phyloP scores from a whole-genome alignment of 2,888 invertebrate genomes.

The Blastobasis adustella region DNA sequence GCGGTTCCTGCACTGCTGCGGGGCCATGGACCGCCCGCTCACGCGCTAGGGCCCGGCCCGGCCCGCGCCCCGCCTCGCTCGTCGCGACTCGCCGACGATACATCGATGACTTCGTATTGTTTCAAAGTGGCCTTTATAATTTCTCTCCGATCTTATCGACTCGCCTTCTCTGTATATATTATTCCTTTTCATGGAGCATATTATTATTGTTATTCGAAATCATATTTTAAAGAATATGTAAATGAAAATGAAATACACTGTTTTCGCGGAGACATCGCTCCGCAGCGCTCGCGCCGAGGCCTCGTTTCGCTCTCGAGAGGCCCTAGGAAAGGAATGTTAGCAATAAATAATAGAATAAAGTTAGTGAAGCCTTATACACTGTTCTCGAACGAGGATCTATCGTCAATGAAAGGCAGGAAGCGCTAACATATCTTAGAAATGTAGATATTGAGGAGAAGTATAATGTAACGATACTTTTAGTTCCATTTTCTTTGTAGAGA shows the following conservation, averaged over 20 bases:
- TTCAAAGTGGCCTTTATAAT: slow-evolving; percentile 35
- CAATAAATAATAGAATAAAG: slow-evolving; percentile 53
- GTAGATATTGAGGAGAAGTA: slow-evolving; percentile 46
- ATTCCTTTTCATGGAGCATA: slow-evolving; percentile 24
- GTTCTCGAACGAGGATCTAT: slow-evolving; percentile 30
- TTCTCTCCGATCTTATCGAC: slow-evolving; percentile 24
- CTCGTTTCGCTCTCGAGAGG: slow-evolving; percentile 31
- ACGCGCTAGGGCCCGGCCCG: slow-evolving; percentile 51
- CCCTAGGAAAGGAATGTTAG: slow-evolving; percentile 47
- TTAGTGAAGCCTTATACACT: slow-evolving; percentile 47
- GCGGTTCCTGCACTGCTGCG: slow-evolving; percentile 70
- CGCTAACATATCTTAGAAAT: slow-evolving; percentile 67
- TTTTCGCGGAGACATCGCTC: neutral
- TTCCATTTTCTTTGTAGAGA: slow-evolving; percentile 67
- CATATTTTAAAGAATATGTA: slow-evolving; percentile 14
- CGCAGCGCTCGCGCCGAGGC: neutral
- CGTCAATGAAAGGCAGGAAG: slow-evolving; percentile 32
- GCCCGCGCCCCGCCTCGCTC: neutral
- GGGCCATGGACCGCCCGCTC: slow-evolving; percentile 46
- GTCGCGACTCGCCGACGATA: slow-evolving; percentile 2
- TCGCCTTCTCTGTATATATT: slow-evolving; percentile 39
- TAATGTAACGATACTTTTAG: slow-evolving; percentile 63
- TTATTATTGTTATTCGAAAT: slow-evolving; percentile 23
- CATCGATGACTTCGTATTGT: slow-evolving; percentile 22
- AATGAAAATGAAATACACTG: slow-evolving; percentile 1